phyloP scores from a whole-genome alignment of 2,888 invertebrate genomes.

The Pasiphila rectangulata region DNA sequence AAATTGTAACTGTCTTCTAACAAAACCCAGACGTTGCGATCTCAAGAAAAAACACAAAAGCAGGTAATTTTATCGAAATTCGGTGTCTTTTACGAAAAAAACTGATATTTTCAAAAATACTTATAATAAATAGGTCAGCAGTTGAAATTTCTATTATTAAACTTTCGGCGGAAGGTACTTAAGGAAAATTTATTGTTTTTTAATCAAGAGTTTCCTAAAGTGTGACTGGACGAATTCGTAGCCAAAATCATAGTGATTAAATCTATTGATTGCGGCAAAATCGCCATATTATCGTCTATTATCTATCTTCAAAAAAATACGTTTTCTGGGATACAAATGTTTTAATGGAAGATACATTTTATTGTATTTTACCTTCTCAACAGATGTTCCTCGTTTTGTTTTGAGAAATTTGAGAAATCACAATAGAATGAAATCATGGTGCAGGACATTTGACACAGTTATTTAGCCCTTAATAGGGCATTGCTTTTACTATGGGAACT shows the following conservation, averaged over 20 bases:
- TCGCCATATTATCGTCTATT: not conserved
- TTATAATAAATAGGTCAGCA: constrained; percentile 77
- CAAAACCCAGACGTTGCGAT: constrained; percentile 62
- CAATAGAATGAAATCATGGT: too few species aligned
- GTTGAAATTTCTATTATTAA: constrained; percentile 61
- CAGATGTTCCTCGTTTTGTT: too few species aligned
- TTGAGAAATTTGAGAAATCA: too few species aligned
- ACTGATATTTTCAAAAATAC: constrained; percentile 52
- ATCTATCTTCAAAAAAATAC: not conserved
- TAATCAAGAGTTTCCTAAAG: constrained; percentile 55
- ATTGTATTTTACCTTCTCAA: too few species aligned
- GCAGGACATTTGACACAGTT: too few species aligned
- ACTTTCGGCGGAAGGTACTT: constrained; percentile 61
- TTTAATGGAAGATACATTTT: too few species aligned
- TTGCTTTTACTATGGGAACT: too few species aligned
- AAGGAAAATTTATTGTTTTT: constrained; percentile 68
- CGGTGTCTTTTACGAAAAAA: constrained; percentile 62
- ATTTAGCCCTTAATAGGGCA: too few species aligned
- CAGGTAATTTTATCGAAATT: constrained; percentile 73
- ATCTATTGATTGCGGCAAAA: constrained; percentile 12
- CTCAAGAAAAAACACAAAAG: constrained; percentile 65
- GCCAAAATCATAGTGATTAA: constrained; percentile 39
- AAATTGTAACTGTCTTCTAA: constrained; percentile 77
- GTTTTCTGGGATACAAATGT: too few species aligned
- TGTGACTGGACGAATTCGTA: constrained; percentile 40